A percentile compares a stretch with the other conserved stretches of the same genome.
Conservation (phyloP, 2,113 vertebrate species). For the Brachirus orientalis region DNA sequence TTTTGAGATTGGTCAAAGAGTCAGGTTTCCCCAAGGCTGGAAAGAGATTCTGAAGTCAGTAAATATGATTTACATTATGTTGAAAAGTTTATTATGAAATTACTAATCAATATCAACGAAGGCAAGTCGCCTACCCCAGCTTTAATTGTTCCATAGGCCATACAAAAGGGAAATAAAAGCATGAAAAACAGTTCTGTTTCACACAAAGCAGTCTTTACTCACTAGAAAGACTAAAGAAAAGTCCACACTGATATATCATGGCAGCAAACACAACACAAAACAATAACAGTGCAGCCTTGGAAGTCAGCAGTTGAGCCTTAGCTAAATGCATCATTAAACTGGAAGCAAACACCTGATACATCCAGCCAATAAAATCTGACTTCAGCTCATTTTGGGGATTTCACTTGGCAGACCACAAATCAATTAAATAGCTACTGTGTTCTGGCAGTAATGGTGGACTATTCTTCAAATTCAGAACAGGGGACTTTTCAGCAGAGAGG, state of each 20-base stretch:
- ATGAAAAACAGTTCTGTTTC: no score
- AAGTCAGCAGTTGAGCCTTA: slow-evolving; percentile 9
- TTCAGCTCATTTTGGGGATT: slow-evolving; percentile 13
- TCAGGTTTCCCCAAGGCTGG: no score
- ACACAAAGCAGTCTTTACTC: neutral
- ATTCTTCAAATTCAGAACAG: neutral
- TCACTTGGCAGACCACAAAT: neutral
- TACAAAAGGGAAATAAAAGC: no score
- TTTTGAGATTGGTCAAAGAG: no score
- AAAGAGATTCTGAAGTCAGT: no score
- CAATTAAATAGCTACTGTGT: neutral
- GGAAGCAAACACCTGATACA: neutral
- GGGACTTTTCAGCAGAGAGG: neutral
- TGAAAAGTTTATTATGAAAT: no score
- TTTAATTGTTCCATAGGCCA: no score
- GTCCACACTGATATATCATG: neutral
- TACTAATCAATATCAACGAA: no score
- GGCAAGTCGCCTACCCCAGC: no score
- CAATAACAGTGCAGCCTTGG: neutral
- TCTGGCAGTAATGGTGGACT: neutral
- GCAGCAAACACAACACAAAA: slow-evolving; percentile 7
- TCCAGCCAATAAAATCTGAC: neutral
- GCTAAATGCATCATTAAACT: slow-evolving; percentile 21
- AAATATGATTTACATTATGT: no score
- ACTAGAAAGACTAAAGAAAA: neutral